A percentile compares a stretch with the other conserved stretches of the same genome.
Conservation (phyloP, 2,113 vertebrate genomes). For the Grantiella picta region DNA sequence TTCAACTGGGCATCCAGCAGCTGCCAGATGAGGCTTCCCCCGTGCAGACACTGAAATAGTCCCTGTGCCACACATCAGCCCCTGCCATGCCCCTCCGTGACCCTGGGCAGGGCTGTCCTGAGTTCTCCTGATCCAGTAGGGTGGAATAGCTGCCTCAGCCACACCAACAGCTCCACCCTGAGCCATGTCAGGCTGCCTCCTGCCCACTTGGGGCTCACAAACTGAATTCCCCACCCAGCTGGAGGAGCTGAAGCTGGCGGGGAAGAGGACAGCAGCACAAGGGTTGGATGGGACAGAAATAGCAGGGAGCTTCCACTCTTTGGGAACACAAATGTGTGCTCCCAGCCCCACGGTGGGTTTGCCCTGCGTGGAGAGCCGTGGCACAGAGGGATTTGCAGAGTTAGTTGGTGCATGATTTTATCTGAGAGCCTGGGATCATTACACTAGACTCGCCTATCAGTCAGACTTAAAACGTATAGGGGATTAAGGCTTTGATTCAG, state of each 20-base stretch:
- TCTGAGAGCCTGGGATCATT: neutral
- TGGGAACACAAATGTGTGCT: neutral
- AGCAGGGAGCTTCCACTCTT: neutral
- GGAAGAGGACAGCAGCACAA: neutral
- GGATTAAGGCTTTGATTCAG: slow-evolving; percentile 25
- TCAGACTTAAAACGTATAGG: neutral
- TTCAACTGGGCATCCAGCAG: neutral
- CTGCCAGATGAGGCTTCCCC: neutral
- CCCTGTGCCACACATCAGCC: neutral
- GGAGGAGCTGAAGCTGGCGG: neutral
- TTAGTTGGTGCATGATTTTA: neutral
- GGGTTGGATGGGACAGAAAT: neutral
- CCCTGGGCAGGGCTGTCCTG: neutral
- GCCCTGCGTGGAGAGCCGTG: neutral
- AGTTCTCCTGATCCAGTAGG: neutral
- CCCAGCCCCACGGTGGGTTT: neutral
- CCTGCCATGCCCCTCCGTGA: fast-evolving
- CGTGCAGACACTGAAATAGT: neutral
- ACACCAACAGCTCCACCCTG: neutral
- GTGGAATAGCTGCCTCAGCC: neutral
- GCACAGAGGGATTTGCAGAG: neutral
- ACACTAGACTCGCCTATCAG: neutral
- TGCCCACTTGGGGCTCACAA: neutral
- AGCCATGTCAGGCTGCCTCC: neutral
- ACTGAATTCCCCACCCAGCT: fast-evolving